These are phyloP conservation scores for Drosophila anomalata DNA, from an alignment of 2,888 invertebrate species.

Conservation along the genomic window DNA sequence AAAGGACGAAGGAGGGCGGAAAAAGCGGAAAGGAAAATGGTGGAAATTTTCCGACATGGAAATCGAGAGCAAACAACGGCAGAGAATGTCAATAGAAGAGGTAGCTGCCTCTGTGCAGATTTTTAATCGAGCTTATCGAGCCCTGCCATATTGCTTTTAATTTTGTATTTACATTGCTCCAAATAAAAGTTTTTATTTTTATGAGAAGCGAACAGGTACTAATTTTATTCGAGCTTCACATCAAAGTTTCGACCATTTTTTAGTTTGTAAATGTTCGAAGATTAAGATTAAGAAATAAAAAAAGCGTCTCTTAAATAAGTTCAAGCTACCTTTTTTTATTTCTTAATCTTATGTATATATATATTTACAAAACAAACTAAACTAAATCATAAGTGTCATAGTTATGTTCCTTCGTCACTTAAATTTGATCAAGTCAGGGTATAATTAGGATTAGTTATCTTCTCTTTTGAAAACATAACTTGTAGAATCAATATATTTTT, in stretches of 20 bases:
- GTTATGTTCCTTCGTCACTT: too few species aligned
- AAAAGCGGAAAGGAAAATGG: constrained; percentile 5
- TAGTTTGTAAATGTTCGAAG: too few species aligned
- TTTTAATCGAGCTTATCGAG: not conserved
- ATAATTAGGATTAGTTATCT: too few species aligned
- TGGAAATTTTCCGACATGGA: constrained; percentile 7
- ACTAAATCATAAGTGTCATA: too few species aligned
- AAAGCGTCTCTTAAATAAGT: too few species aligned
- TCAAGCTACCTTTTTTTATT: too few species aligned
- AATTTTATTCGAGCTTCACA: not conserved
- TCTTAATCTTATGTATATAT: too few species aligned
- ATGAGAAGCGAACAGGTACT: not conserved
- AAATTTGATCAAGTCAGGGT: too few species aligned
- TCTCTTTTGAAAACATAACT: too few species aligned
- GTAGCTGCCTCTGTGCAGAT: not conserved
- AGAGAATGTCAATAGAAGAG: constrained; percentile 12
- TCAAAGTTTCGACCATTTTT: not conserved
- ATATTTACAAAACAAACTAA: too few species aligned
- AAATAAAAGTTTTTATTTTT: not conserved
- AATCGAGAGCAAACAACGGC: not conserved
- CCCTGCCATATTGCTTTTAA: not conserved
- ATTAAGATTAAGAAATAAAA: too few species aligned
- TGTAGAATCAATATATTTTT: too few species aligned
- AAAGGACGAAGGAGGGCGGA: not conserved
- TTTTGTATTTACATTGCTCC: not conserved